phyloP scores from a whole-genome alignment of 2,797 vertebrate genomes.

The Vespertilio murinus region DNA sequence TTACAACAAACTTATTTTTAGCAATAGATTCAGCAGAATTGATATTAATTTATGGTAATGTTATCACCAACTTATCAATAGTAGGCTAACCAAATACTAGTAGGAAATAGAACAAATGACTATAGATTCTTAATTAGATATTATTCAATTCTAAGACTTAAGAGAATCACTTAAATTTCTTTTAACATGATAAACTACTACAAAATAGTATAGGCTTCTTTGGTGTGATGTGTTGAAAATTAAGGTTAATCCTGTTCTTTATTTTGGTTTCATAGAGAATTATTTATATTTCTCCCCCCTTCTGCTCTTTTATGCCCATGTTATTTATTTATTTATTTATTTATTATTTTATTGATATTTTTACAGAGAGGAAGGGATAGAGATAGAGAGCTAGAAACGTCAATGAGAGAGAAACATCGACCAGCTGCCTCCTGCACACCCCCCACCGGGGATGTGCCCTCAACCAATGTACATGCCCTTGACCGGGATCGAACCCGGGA shows the following conservation, averaged over 20 bases:
- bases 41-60: not conserved
- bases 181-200: not conserved
- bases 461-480: too few relatives aligned
- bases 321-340: too few relatives aligned
- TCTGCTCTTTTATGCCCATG: not conserved
- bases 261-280: constrained; percentile 23
- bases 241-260: not conserved
- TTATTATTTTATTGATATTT: too few relatives aligned
- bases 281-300: not conserved
- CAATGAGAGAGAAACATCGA: too few relatives aligned
- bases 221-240: not conserved
- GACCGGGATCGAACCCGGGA: too few relatives aligned
- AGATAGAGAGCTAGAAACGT: too few relatives aligned
- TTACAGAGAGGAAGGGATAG: too few relatives aligned
- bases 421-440: too few relatives aligned
- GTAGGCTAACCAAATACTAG: not conserved
- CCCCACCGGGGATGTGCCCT: too few relatives aligned
- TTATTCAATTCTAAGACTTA: constrained; percentile 29
- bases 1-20: not conserved
- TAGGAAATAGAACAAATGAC: not conserved
- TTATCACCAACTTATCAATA: not conserved
- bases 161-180: constrained; percentile 5
- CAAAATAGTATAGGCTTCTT: not conserved
- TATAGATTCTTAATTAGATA: constrained; percentile 18
- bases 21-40: not conserved